Evolutionary conservation across 2,888 invertebrate genomes (phyloP), one percentile per base, ranked within the genome.

Genomic region (Himalopsyche anomala): DNA sequence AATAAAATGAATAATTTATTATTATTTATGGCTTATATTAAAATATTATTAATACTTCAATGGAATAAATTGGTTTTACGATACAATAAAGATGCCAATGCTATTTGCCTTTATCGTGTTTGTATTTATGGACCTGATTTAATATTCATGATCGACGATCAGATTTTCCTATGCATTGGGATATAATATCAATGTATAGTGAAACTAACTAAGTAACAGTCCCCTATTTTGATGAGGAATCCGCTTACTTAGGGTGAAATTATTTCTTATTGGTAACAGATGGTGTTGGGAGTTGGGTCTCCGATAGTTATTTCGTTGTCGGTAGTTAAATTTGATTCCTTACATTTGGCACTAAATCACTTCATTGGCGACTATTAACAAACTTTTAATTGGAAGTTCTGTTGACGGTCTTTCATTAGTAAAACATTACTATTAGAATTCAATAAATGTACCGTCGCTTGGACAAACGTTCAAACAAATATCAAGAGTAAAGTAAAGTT

Each of bases 181-280:
- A 74, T 36, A 36, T 74, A 74, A 74, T 74, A 38, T 74, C 28
- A 2, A 38, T 74, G 36, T 74, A 74, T 62, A 62, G 74, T 74
- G 74, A 74, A 74, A 74, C 74, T 74, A 74, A 74, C 74, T 74
- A 38, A 74, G 74, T 36, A 74, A 74, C 74, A 38, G 28, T 74
- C 84, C 84, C 54, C 82, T 54, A 82, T 54, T 81, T 74, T 82
- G 82, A 85, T 85, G 85, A 85, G 82, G 55, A 85, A 85, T 85
- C 84, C 81, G 81, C 82, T 82, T 79, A 56, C 79, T 79, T 80
- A 51, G 51, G 51, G 85, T 80, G 81, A 82, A 45, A 81, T 51
- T 51, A 54, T 80, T 55, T 56, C 81, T 84, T 83, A 85, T 85
- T 85, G 54, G 85, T 40, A 83, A 80, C 85, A 85, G 85, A 85